A percentile compares a stretch with the other conserved stretches of the same genome.
phyloP scores from a whole-genome alignment of 1,140 invertebrate genomes.

The Drosophila simulans region DNA sequence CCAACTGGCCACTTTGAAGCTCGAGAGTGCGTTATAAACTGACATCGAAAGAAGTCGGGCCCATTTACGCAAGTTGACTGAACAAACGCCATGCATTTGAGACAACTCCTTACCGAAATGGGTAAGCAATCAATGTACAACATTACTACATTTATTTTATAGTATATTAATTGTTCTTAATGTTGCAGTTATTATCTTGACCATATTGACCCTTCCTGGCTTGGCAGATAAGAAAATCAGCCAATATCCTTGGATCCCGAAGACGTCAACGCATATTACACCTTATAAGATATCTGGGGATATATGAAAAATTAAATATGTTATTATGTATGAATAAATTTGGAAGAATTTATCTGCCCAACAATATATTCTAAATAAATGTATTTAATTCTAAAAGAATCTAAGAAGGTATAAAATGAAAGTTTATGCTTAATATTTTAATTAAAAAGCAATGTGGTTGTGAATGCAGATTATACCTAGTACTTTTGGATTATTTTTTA shows the following conservation, averaged over 20 bases:
- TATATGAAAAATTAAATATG: constrained; percentile 11
- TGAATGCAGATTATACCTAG: too few species aligned
- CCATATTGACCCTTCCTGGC: background rate
- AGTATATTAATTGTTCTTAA: background rate
- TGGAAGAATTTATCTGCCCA: too few species aligned
- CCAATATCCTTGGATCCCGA: constrained; percentile 11
- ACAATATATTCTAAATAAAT: too few species aligned
- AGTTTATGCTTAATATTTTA: too few species aligned
- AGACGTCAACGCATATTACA: constrained; percentile 7
- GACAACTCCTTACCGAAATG: constrained; percentile 13
- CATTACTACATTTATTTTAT: background rate
- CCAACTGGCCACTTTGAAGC: constrained; percentile 1
- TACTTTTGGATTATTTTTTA: too few species aligned
- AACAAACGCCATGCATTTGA: constrained; percentile 23
- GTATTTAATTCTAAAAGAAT: too few species aligned
- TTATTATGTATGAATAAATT: too few species aligned
- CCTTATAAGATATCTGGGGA: constrained; percentile 46
- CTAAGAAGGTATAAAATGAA: too few species aligned
- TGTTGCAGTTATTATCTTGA: constrained; percentile 21
- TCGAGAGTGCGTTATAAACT: constrained; percentile 30
- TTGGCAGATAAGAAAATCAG: background rate
- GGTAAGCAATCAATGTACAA: constrained; percentile 15
- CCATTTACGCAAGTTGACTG: constrained; percentile 10
- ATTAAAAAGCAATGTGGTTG: too few species aligned
- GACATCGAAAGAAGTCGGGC: background rate